Conservation (phyloP, 2,888 invertebrate species). For the Philhelius pedissequus region DNA sequence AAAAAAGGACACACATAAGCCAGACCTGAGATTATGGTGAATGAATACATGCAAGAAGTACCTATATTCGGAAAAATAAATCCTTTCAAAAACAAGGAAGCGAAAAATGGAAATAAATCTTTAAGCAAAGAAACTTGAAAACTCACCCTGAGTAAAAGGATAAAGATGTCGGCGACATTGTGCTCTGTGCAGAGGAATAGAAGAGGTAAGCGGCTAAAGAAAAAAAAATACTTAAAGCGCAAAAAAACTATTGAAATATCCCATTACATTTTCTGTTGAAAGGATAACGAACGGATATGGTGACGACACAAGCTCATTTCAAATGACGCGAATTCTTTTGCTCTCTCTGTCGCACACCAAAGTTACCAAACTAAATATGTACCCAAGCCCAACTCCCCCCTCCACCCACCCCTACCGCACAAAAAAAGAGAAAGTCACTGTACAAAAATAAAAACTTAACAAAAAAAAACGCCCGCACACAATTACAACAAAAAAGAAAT, state of each 20-base stretch:
- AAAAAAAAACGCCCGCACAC: background rate
- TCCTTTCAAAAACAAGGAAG: constrained; percentile 61
- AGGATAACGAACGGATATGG: constrained; percentile 51
- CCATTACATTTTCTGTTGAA: constrained; percentile 59
- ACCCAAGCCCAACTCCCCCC: no score
- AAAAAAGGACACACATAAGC: constrained; percentile 53
- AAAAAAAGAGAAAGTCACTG: constrained; percentile 24
- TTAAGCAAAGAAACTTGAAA: constrained; percentile 47
- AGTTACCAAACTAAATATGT: constrained; percentile 35
- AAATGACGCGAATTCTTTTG: constrained; percentile 51
- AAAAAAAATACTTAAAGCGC: background rate
- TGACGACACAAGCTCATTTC: constrained; percentile 51
- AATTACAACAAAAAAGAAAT: background rate
- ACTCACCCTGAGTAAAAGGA: constrained; percentile 35
- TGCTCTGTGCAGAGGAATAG: background rate
- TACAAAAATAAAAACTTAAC: background rate
- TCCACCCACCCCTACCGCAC: no score
- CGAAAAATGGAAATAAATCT: constrained; percentile 56
- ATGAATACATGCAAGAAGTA: constrained; percentile 50
- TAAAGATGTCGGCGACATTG: constrained; percentile 35
- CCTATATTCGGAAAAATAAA: constrained; percentile 24
- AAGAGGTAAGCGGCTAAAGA: constrained; percentile 4
- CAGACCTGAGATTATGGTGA: constrained; percentile 52
- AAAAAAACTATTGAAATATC: constrained; percentile 61
- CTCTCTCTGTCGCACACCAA: constrained; percentile 7